These are phyloP conservation scores for Suillia variegata DNA, from an alignment of 2,888 invertebrate genomes.

Conservation along the genomic window DNA sequence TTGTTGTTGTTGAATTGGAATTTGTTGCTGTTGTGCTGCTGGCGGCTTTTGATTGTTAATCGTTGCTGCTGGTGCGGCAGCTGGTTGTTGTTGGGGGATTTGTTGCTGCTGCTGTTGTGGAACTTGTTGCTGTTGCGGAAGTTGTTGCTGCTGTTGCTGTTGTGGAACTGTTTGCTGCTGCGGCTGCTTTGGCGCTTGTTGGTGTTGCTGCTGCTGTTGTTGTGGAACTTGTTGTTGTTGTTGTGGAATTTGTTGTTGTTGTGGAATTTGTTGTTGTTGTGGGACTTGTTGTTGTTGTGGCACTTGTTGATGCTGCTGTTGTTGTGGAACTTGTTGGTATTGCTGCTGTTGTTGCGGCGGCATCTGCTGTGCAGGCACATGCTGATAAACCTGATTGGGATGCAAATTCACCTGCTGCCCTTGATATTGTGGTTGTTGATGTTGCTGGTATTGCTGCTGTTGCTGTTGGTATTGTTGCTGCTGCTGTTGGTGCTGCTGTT, in stretches of 20 bases:
- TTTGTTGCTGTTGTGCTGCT: conserved; percentile 24
- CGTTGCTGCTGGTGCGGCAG: conserved; percentile 35
- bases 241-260: conserved; percentile 37
- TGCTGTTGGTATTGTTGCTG: conserved; percentile 47
- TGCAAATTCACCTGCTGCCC: conserved; percentile 47
- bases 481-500: conserved; percentile 48
- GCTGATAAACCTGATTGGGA: conserved; percentile 49
- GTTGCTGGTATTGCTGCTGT: conserved; percentile 39
- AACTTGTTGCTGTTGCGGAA: conserved; percentile 32
- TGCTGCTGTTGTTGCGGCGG: conserved; percentile 26
- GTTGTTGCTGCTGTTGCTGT: conserved; percentile 18
- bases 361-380: conserved; percentile 27
- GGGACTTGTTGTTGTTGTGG: conserved; percentile 29
- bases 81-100: conserved; percentile 30
- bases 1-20: conserved; percentile 23
- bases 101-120: conserved; percentile 27
- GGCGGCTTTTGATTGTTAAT: conserved; percentile 21
- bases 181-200: conserved; percentile 26
- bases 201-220: conserved; percentile 38
- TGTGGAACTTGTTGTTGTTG: conserved; percentile 38
- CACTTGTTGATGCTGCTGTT: conserved; percentile 42
- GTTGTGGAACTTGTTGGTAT: conserved; percentile 32
- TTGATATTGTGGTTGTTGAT: conserved; percentile 35
- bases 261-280: conserved; percentile 41
- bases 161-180: conserved; percentile 24